Base-by-base conservation (phyloP, 2,797 vertebrate species). In the Parauchenoglanis ngamensis region DNA sequence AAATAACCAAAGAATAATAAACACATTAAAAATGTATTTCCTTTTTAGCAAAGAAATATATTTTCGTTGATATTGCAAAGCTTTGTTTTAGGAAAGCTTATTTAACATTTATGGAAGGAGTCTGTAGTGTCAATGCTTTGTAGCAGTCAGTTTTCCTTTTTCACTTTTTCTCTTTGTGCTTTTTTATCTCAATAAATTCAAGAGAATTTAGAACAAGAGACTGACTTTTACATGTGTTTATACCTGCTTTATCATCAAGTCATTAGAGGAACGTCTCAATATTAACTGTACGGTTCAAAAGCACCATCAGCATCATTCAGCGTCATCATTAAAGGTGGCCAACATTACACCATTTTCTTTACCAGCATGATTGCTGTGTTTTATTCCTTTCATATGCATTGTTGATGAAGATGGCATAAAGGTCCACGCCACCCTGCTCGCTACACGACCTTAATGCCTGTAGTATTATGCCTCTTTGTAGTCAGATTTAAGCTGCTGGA, bases 371-470 rank as follows among this genome's bases (percentile, higher is more conserved):
- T 63, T n/a, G 28, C 79, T 63, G 12, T 17, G 21, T 46, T n/a
- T 46, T n/a, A 63, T 44, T 61, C 78, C 5, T 63, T 67, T 92
- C 89, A 87, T 77, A 86, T 63, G 23, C 7, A 0, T 86, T 80
- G 91, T 92, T 93, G 93, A 94, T 95, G 93, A 93, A 91, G 92
- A 92, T 90, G 84, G 59, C 70, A 49, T 19, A 72, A 56, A 75
- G 2, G 56, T 63, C 56, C 10, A 54, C 44, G 56, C 65, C 54
- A 68, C 44, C 44, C 52, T 77, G 88, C 46, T 67, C 56, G 25
- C 65, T 21, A 54, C 13, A 15, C 56, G 46, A 46, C 4, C 23
- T 61, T 65, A 63, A 78, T 19, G 13, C 54, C 59, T 80, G 49
- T 81, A 86, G 89, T 88, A 84, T 87, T 89, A 89, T 86, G 77